Evolutionary conservation across 2,888 invertebrate genomes (phyloP).

Genomic region (Tachina lurida): DNA sequence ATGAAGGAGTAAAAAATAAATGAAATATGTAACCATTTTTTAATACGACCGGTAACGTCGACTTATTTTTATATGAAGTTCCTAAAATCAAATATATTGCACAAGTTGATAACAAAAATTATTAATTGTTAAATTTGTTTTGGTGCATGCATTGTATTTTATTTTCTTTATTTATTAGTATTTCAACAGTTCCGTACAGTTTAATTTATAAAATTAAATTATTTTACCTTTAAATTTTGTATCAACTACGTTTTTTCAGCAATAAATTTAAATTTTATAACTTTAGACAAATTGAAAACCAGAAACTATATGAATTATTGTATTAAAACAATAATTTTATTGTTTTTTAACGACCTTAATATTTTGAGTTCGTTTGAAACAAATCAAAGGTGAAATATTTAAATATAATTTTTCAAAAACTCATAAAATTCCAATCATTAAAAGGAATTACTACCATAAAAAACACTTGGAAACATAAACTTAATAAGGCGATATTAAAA

Average conservation of each 20-base stretch:
- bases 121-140: too few species aligned
- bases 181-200: too few species aligned
- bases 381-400: conserved; percentile 31
- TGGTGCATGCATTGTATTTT: too few species aligned
- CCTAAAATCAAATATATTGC: too few species aligned
- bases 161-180: too few species aligned
- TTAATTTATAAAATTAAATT: too few species aligned
- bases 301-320: background rate
- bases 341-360: conserved; percentile 24
- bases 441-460: conserved; percentile 30
- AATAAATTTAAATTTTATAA: background rate
- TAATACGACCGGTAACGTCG: too few species aligned
- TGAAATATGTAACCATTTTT: too few species aligned
- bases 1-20: too few species aligned
- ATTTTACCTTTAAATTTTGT: too few species aligned
- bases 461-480: conserved; percentile 16
- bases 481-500: conserved; percentile 26
- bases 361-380: conserved; percentile 29
- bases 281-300: background rate
- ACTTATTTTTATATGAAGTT: too few species aligned
- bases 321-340: conserved; percentile 20
- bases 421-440: conserved; percentile 36
- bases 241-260: background rate
- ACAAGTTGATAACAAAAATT: too few species aligned
- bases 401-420: conserved; percentile 34